phyloP scores from a whole-genome alignment of 1,140 invertebrate genomes.

The Oncopodura yosiiana region DNA sequence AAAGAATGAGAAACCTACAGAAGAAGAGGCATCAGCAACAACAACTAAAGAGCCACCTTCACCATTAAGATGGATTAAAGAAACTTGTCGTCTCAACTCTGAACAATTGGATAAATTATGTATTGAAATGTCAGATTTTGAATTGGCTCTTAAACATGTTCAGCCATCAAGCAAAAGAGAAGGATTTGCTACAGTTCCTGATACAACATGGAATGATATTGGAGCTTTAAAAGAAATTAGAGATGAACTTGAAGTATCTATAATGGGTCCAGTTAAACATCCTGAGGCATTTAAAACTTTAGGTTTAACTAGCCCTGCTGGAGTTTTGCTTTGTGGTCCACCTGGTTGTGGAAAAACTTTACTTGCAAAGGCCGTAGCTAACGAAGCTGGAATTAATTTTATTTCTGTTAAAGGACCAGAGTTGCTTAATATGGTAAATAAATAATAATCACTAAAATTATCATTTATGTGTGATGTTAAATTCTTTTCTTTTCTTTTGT shows the following conservation, averaged over 20 bases:
- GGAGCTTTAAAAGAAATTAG: conserved; percentile 81
- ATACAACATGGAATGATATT: conserved; percentile 94
- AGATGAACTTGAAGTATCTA: conserved; percentile 78
- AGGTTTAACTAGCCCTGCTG: conserved; percentile 68
- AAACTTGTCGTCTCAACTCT: conserved; percentile 6
- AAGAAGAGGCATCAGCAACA: conserved; percentile 7
- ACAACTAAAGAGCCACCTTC: conserved; percentile 14
- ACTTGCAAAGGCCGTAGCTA: conserved; percentile 85
- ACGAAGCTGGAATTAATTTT: conserved; percentile 88
- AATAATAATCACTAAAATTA: background rate
- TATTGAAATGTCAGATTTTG: conserved; percentile 65
- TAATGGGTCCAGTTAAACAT: conserved; percentile 86
- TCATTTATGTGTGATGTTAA: too few species aligned
- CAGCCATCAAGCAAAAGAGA: conserved; percentile 91
- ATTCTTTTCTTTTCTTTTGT: conserved; percentile 36
- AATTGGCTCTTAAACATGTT: conserved; percentile 65
- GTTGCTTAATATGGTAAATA: conserved; percentile 80
- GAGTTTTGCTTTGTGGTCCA: conserved; percentile 84
- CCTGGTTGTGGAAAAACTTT: conserved; percentile 76
- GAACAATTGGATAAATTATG: conserved; percentile 52
- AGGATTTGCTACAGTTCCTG: conserved; percentile 94
- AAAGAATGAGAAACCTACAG: conserved; percentile 8
- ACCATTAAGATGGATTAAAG: conserved; percentile 24
- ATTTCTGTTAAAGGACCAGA: conserved; percentile 96
- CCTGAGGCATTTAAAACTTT: conserved; percentile 65